Conservation (phyloP, 2,888 invertebrate genomes). For the Rugalucina vietnamica region DNA sequence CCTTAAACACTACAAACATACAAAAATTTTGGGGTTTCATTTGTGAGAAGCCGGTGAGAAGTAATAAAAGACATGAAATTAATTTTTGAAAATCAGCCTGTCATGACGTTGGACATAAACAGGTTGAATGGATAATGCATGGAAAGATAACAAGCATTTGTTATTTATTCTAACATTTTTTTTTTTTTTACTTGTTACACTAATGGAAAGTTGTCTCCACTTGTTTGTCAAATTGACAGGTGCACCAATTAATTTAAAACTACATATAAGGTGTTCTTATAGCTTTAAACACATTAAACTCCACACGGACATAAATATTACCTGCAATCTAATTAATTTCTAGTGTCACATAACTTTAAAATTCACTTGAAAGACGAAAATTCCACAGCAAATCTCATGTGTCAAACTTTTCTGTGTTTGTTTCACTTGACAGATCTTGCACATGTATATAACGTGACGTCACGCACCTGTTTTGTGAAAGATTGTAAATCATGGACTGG, state of each 20-base stretch:
- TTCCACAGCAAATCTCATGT: background rate
- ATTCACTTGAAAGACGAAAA: background rate
- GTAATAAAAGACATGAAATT: no score
- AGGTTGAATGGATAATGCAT: no score
- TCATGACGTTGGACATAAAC: no score
- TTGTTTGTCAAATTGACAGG: no score
- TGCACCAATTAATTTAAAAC: background rate
- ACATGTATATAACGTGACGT: slow-evolving; percentile 66
- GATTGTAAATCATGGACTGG: background rate
- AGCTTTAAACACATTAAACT: background rate
- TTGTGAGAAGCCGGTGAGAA: no score
- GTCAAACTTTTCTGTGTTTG: slow-evolving; percentile 10
- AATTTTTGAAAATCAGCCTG: background rate
- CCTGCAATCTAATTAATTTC: background rate
- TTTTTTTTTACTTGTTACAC: no score
- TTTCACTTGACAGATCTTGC: slow-evolving; percentile 58
- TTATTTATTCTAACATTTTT: no score
- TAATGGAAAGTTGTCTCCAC: no score
- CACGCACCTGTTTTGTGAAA: slow-evolving; percentile 39
- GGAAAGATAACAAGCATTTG: no score
- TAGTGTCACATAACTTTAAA: background rate
- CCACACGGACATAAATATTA: background rate
- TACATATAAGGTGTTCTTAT: background rate
- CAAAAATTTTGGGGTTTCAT: no score
- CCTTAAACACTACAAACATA: no score